These are phyloP conservation scores for Polyergus mexicanus DNA, from an alignment of 1,140 invertebrate species.

Conservation along the genomic window DNA sequence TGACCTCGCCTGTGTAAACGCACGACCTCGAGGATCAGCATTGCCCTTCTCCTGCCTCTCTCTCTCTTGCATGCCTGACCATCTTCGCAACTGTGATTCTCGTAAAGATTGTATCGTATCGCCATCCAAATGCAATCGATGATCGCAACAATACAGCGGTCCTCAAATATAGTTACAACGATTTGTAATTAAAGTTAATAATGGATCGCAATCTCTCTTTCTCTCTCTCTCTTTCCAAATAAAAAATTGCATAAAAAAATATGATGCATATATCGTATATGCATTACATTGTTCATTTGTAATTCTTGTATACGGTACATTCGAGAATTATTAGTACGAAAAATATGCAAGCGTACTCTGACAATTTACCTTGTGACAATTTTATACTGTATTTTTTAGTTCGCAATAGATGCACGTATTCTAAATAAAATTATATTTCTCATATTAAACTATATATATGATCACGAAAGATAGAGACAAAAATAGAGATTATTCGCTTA, in stretches of 20 bases:
- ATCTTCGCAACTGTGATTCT: conserved; percentile 1
- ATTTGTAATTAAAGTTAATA: conserved; percentile 26
- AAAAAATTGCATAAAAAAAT: neutral
- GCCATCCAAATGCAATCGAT: neutral
- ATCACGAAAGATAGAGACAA: neutral
- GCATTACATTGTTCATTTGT: too few relatives aligned
- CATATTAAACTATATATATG: neutral
- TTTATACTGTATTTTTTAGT: neutral
- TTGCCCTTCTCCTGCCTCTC: conserved; percentile 45
- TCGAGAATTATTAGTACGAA: neutral
- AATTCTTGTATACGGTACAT: neutral
- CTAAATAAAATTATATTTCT: neutral
- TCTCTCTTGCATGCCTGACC: conserved; percentile 42
- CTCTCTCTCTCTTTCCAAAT: too few relatives aligned
- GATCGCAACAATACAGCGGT: neutral
- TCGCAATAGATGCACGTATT: neutral
- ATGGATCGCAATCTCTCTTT: neutral
- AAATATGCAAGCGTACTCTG: neutral
- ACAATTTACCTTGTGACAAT: neutral
- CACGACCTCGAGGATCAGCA: conserved; percentile 82
- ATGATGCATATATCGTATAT: neutral
- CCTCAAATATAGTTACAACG: neutral
- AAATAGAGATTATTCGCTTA: neutral
- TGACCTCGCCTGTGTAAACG: conserved; percentile 86
- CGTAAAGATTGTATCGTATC: neutral